Evolutionary conservation across 2,113 vertebrate genomes (phyloP), one percentile per base, ranked within the genome.

Genomic region (Thalassoma bifasciatum): DNA sequence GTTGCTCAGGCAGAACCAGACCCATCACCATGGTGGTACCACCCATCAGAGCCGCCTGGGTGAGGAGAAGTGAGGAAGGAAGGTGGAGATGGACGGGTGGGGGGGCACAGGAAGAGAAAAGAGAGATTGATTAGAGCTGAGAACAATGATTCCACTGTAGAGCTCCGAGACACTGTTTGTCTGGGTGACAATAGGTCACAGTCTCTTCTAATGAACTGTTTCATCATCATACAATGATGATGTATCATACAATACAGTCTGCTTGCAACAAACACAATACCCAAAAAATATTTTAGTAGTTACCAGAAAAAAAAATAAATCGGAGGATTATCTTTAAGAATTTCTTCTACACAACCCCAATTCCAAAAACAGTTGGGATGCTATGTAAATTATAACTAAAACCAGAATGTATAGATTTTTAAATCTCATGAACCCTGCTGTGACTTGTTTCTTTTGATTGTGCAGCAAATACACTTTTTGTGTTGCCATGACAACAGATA

Each of bases 21-120:
- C 93, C 96, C 2, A 99, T 96, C 82, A 98, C 86, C 96, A 98
- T 99, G 38, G 98, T 99, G 36, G 97, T 98, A 1, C 98, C 98
- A 26, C 98, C 98, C 30, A 97, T 96, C 21, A 99, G 93, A 4
- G 98, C 97, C 0, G 98, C 98, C 98, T 99, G 90, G 0, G 68
- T 50, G 54, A 62, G 46, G 24, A 57, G 50, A 70, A 65, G 64
- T 68, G 64, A 81, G 10, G 10, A 1, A 42, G 62, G 34, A 13
- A 37, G 52, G 56, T 46, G 23, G 38, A 1, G 8, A n/a, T n/a
- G 26, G 36, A n/a, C 46, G 44, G n/a, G n/a, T n/a, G n/a, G n/a
- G n/a, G n/a, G n/a, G 57, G 40, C 34, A 72, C 24, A 71, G 42
- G 13, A 14, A 68, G 49, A 75, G 36, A 69, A 37, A 57, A 16